Percentiles rank a stretch among this genome's conserved stretches.
Conservation (phyloP, 2,888 invertebrate species). For the Tetheella fluctuosa region DNA sequence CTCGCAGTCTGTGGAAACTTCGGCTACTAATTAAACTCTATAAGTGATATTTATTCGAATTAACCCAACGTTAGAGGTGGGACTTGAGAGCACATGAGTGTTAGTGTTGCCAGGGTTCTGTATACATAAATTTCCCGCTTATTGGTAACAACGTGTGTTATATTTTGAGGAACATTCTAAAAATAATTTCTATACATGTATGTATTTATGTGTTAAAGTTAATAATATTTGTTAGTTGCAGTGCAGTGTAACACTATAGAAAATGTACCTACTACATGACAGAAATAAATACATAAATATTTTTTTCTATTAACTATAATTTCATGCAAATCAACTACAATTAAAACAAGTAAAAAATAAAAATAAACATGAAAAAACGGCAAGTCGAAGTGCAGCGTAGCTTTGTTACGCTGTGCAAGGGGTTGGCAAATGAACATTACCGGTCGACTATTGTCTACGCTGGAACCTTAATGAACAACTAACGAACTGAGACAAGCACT, state of each 20-base stretch:
- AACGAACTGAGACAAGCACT: conserved; percentile 53
- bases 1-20: conserved; percentile 37
- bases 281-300: no score
- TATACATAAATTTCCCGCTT: no score
- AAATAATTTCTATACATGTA: no score
- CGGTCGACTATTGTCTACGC: conserved; percentile 42
- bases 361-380: conserved; percentile 21
- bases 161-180: no score
- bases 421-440: conserved; percentile 41
- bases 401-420: conserved; percentile 19
- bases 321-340: background rate
- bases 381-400: conserved; percentile 29
- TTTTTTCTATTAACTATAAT: no score
- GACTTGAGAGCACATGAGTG: background rate
- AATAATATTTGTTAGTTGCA: no score
- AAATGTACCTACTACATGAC: no score
- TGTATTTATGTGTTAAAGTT: no score
- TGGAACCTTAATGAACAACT: conserved; percentile 53
- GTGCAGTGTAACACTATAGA: no score
- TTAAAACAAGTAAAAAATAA: background rate
- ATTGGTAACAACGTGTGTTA: no score
- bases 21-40: conserved; percentile 59
- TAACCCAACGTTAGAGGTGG: conserved; percentile 30
- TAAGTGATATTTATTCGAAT: conserved; percentile 62
- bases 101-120: background rate